phyloP scores from a whole-genome alignment of 37 sponge, comb jelly and placozoan genomes.

The Dysidea cf. avara region DNA sequence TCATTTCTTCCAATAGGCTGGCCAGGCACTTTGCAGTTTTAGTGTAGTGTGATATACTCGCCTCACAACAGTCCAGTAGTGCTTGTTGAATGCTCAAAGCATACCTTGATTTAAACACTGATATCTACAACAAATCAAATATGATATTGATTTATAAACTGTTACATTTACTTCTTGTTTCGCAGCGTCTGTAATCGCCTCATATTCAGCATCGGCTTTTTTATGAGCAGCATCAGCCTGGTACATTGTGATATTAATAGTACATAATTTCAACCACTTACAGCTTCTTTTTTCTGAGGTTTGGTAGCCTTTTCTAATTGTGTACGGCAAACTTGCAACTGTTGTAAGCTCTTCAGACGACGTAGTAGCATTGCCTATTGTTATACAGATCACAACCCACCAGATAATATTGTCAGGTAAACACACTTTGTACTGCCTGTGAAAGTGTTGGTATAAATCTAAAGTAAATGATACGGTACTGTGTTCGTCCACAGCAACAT shows the following conservation, averaged over 20 bases:
- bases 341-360: conserved; percentile 29
- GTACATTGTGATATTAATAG: not conserved
- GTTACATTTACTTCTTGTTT: conserved; percentile 26
- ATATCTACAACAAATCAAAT: conserved; percentile 10
- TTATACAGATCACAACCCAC: not conserved
- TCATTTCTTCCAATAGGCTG: conserved; percentile 11
- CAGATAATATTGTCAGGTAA: not conserved
- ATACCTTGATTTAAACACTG: conserved; percentile 24
- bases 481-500: conserved; percentile 24
- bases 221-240: conserved; percentile 40
- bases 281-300: conserved; percentile 54
- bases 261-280: conserved; percentile 5
- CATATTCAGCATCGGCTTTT: conserved; percentile 13
- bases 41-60: conserved; percentile 44
- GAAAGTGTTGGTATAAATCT: conserved; percentile 43
- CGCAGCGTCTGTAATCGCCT: conserved; percentile 28
- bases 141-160: not conserved
- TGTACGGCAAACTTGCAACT: conserved; percentile 12
- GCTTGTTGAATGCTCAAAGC: not conserved
- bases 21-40: conserved; percentile 11
- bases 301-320: conserved; percentile 60
- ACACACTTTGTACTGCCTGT: conserved; percentile 37
- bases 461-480: conserved; percentile 50
- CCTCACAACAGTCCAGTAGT: conserved; percentile 34
- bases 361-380: conserved; percentile 63